Evolutionary conservation across 2,113 vertebrate species (phyloP), one percentile per base, ranked within the genome.

Genomic region (Picathartes gymnocephalus): DNA sequence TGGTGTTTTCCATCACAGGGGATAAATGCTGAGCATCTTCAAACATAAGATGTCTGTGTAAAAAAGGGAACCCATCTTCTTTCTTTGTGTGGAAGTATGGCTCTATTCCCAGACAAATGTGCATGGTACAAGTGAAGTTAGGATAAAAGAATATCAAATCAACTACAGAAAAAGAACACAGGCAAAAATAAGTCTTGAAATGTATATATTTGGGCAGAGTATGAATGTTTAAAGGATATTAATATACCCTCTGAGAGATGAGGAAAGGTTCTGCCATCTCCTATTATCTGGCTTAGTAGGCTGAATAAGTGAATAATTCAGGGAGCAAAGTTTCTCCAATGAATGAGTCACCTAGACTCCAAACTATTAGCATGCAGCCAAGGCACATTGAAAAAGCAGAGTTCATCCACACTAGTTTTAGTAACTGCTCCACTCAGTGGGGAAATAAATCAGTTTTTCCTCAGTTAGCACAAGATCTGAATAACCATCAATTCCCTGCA

Each of bases 251-350:
- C 50, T 82, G 94, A 96, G 95, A 97, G 65, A 84, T 48, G 72
- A 94, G 80, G 70, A 83, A 87, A 95, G 62, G 42, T 85, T 95
- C 96, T 97, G 95, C 95, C 92, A 87, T 58, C 80, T 95, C 94
- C 69, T 94, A 90, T 97, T 97, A 96, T 95, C 92, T 95, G 88
- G 86, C 69, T 95, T 97, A 97, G 88, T 92, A 96, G 83, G 69
- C 84, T 95, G 95, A 94, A 54, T 84, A 96, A 91, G 96, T 96
- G 94, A 96, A 97, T 97, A 97, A 97, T 96, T 95, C 90, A 97
- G 54, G 86, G 89, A 87, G 78, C 69, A 95, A 96, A 92, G 91
- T 95, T 95, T 97, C 91, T 93, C 79, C 94, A 88, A 39, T 79
- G 37, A 96, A 71, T 90, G 93, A 87, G 86, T 96, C 92, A 95